Percentiles rank a stretch among this genome's conserved stretches.
Evolutionary conservation across 2,113 vertebrate species (phyloP).

Genomic region (Micronisus gabar): DNA sequence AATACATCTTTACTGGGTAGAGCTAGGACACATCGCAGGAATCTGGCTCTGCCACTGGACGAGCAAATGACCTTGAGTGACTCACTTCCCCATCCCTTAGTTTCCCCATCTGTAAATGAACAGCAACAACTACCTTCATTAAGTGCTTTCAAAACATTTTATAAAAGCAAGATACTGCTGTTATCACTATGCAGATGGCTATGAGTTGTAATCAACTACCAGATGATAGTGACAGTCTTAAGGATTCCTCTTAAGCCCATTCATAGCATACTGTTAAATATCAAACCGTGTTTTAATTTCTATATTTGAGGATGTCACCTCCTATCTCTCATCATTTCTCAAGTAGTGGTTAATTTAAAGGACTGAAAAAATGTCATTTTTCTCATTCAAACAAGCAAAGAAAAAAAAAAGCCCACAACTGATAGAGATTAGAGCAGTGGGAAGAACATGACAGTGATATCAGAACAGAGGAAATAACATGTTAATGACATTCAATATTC

Average conservation of each 20-base stretch:
- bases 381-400: conserved; percentile 52
- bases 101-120: neutral
- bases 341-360: conserved; percentile 62
- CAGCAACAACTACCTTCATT: neutral
- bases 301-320: conserved; percentile 36
- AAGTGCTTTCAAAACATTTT: neutral
- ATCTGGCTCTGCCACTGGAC: neutral
- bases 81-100: neutral
- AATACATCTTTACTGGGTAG: neutral
- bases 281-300: conserved; percentile 50
- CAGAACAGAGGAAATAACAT: conserved; percentile 76
- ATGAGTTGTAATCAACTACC: neutral
- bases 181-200: conserved; percentile 9
- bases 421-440: conserved; percentile 60
- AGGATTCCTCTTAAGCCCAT: neutral
- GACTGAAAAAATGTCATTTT: conserved; percentile 50
- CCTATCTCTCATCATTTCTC: conserved; percentile 36
- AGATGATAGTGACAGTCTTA: neutral
- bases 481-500: conserved; percentile 83
- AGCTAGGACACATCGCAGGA: neutral
- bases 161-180: neutral
- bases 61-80: neutral
- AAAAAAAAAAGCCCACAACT: neutral
- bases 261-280: neutral
- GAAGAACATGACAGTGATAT: conserved; percentile 73